Percentiles rank a stretch among this genome's conserved stretches.
phyloP scores from a whole-genome alignment of 2,113 vertebrate genomes.

The Scomber colias region DNA sequence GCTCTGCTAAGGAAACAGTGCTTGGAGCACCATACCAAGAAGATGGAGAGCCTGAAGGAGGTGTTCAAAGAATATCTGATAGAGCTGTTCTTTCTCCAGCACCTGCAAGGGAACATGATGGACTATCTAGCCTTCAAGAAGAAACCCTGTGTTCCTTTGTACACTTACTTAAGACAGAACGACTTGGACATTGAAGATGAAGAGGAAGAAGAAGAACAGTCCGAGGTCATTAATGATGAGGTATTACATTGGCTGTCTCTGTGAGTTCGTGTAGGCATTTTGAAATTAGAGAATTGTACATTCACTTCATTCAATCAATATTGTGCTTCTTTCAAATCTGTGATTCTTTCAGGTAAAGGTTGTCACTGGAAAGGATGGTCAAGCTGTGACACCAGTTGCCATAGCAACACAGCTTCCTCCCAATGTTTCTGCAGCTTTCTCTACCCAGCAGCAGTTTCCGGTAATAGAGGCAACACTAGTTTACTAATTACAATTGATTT shows the following conservation, averaged over 20 bases:
- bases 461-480: conserved; percentile 75
- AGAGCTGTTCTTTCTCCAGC: conserved; percentile 97
- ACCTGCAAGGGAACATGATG: conserved; percentile 99
- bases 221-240: conserved; percentile 97
- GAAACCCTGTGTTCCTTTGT: conserved; percentile 93
- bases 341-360: conserved; percentile 91
- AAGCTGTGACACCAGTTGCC: conserved; percentile 96
- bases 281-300: background rate
- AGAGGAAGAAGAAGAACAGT: conserved; percentile 96
- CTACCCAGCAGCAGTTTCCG: conserved; percentile 92
- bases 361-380: conserved; percentile 97
- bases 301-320: background rate
- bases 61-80: conserved; percentile 94
- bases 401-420: conserved; percentile 97
- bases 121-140: conserved; percentile 97
- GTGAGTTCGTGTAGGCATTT: background rate
- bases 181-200: conserved; percentile 97
- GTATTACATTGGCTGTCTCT: conserved; percentile 77
- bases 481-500: background rate
- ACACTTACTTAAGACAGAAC: conserved; percentile 94
- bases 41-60: conserved; percentile 92
- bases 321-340: conserved; percentile 66
- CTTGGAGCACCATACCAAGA: conserved; percentile 92
- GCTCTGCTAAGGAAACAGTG: conserved; percentile 94
- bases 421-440: conserved; percentile 97